These are phyloP conservation scores for Chironomus tepperi DNA, from an alignment of 1,140 invertebrate species.

Conservation along the genomic window DNA sequence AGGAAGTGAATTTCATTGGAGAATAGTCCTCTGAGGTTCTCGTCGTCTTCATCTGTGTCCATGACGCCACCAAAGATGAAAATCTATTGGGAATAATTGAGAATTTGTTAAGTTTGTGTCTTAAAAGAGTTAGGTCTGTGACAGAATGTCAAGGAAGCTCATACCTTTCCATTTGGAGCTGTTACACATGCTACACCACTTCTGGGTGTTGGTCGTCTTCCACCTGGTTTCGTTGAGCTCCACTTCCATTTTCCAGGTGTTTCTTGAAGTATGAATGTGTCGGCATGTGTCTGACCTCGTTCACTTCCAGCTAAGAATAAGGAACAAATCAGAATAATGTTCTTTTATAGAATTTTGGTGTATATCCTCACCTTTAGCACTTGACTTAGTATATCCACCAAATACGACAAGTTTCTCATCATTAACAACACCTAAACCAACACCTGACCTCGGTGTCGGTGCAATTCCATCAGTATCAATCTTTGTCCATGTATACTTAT, in stretches of 20 bases:
- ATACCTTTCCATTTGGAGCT: constrained; percentile 38
- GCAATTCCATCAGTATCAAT: constrained; percentile 55
- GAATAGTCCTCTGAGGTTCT: constrained; percentile 69
- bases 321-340: background rate
- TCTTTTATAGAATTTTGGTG: background rate
- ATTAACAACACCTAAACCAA: constrained; percentile 52
- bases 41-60: constrained; percentile 74
- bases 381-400: constrained; percentile 80
- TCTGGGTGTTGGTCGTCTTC: constrained; percentile 53
- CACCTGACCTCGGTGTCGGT: constrained; percentile 65
- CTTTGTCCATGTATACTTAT: constrained; percentile 71
- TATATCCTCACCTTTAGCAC: constrained; percentile 56
- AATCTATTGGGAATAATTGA: constrained; percentile 17
- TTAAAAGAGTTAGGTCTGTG: constrained; percentile 5
- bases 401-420: constrained; percentile 66
- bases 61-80: constrained; percentile 66
- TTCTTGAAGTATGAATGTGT: constrained; percentile 69
- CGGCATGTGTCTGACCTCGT: constrained; percentile 67
- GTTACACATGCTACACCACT: constrained; percentile 50
- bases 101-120: constrained; percentile 18
- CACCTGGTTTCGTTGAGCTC: constrained; percentile 57
- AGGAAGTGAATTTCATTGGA: constrained; percentile 72
- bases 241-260: constrained; percentile 61
- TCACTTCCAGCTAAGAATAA: constrained; percentile 41
- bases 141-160: background rate